Conservation (phyloP, 2,113 vertebrate genomes). For the Cyanistes caeruleus region DNA sequence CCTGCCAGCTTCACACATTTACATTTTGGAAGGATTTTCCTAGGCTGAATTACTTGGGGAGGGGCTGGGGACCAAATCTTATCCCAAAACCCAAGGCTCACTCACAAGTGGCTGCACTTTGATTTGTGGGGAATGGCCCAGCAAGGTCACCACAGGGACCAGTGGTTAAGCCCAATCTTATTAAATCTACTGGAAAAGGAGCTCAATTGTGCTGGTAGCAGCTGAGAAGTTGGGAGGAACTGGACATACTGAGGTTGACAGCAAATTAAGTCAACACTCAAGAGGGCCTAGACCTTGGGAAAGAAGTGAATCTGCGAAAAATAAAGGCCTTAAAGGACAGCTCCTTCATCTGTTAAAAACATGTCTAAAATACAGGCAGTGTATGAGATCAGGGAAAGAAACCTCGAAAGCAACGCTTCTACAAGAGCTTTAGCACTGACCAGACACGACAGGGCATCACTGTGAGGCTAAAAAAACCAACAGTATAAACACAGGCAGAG, state of each 20-base stretch:
- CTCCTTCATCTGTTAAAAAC: not conserved
- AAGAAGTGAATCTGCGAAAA: not conserved
- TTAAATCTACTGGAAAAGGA: not conserved
- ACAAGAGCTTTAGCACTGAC: not conserved
- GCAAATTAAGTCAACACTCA: not conserved
- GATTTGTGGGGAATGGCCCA: not conserved
- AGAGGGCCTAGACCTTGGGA: not conserved
- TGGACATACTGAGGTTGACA: not conserved
- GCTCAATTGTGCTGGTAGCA: not conserved
- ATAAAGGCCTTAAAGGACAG: not conserved
- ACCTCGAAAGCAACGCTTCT: constrained; percentile 18
- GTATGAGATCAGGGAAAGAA: not conserved
- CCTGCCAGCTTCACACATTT: constrained; percentile 32
- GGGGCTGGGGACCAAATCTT: not conserved
- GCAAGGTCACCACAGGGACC: not conserved
- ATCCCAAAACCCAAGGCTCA: not conserved
- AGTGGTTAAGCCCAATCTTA: not conserved
- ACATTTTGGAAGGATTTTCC: not conserved
- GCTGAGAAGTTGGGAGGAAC: not conserved
- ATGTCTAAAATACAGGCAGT: not conserved
- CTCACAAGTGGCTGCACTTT: not conserved
- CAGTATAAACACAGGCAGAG: not conserved
- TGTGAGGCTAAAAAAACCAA: not conserved
- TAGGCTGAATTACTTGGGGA: not conserved
- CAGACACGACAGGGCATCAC: not conserved